Evolutionary conservation across 1,140 invertebrate species (phyloP), one percentile per base, ranked within the genome.

Genomic region (Drusus annulatus): DNA sequence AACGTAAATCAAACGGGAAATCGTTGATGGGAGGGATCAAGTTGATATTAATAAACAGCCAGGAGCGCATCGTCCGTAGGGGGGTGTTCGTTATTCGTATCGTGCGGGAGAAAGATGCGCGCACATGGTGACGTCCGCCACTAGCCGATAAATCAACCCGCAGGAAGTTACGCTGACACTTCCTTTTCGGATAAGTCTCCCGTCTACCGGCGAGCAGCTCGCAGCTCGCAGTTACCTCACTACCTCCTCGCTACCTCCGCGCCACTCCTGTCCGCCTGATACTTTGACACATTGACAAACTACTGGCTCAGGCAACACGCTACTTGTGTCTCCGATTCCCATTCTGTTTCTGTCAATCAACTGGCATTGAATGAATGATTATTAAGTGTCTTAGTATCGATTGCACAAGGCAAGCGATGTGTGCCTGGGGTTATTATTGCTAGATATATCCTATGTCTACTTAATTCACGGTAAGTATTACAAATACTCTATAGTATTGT

Each of bases 131-230:
- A 76, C 56, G 75, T 23, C 71, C 69, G 81, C 81, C 71, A 68
- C 71, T 45, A 73, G 69, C 58, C 69, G 65, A 82, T 82, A 82
- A 82, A 82, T 82, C 81, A 82, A 69, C 78, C 63, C 81, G 78
- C 81, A 82, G 81, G 81, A 82, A 82, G 81, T 80, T 50, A 65
- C 69, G 58, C 28, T 80, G 81, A 82, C 81, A 79, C 79, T 82
- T 82, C 81, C 81, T 82, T 76, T 76, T 71, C 68, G 76, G 76
- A 63, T 71, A 71, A 75, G 71, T 75, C 71, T 58, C 71, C 71
- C 71, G 69, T 68, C 63, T 36, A 52, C 68, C 68, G 17, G 50
- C 68, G 17, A 19, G 50, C 17, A 31, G 31, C 62, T 23, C 19
- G 17, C 13, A 15, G 23, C 58, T 60, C 15, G 17, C 19, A 10